Conservation (phyloP, 2,113 vertebrate genomes). For the Hipposideros armiger region DNA sequence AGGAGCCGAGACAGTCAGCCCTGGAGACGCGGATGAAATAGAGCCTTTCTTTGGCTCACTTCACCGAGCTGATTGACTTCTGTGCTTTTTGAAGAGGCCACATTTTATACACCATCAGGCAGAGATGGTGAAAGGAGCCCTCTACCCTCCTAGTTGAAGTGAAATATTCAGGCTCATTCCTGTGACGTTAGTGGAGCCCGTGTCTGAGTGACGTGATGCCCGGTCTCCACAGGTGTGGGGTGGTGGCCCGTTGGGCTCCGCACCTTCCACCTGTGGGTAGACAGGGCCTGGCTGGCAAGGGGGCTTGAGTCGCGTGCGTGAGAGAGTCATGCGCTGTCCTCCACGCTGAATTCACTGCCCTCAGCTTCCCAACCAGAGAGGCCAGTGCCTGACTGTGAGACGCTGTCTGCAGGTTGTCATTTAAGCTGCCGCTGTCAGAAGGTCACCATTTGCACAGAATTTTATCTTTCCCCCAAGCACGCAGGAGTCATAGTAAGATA, state of each 20-base stretch:
- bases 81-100: neutral
- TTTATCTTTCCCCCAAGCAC: neutral
- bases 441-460: neutral
- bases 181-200: neutral
- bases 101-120: neutral
- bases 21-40: neutral
- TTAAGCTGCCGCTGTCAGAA: neutral
- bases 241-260: too few species aligned
- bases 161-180: neutral
- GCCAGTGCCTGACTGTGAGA: neutral
- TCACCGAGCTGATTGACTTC: neutral
- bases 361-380: neutral
- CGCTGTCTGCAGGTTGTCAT: neutral
- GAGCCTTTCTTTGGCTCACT: slow-evolving; percentile 19
- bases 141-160: slow-evolving; percentile 36
- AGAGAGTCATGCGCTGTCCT: neutral
- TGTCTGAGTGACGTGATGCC: neutral
- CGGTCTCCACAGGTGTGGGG: too few species aligned
- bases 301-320: neutral
- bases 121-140: neutral
- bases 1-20: neutral
- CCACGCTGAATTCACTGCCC: neutral
- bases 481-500: neutral
- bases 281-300: neutral
- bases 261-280: neutral